Conservation (phyloP, 2,888 invertebrate species). For the Drosophila sordidula region DNA sequence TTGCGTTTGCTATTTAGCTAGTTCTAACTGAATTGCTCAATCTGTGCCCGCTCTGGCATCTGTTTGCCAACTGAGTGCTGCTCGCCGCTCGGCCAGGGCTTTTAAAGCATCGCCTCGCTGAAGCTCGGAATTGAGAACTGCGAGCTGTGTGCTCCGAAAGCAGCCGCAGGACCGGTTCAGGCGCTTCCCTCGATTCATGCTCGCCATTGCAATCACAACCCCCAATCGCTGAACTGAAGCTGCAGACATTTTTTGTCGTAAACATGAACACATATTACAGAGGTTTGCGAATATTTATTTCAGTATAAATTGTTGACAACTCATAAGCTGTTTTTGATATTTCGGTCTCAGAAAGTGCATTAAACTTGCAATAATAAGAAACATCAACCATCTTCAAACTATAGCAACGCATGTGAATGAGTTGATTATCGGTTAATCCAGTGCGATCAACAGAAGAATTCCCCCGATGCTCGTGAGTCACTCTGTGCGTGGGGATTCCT, state of each 20-base stretch:
- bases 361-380: constrained; percentile 5
- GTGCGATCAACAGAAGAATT: constrained; percentile 17
- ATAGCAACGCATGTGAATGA: constrained; percentile 3
- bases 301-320: constrained; percentile 4
- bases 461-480: constrained; percentile 44
- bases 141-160: constrained; percentile 14
- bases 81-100: constrained; percentile 49
- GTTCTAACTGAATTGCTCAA: constrained; percentile 7
- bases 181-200: constrained; percentile 4
- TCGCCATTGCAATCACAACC: not conserved
- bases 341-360: constrained; percentile 17
- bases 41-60: constrained; percentile 55
- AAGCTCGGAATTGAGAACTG: constrained; percentile 9
- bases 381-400: not conserved
- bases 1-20: constrained; percentile 6
- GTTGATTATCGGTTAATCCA: not conserved
- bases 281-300: constrained; percentile 4
- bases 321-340: not conserved
- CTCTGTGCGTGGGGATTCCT: constrained; percentile 36
- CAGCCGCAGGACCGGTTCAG: constrained; percentile 73
- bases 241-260: constrained; percentile 30
- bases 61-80: constrained; percentile 71
- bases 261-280: constrained; percentile 6
- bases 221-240: constrained; percentile 6
- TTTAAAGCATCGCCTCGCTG: constrained; percentile 66